phyloP scores from a whole-genome alignment of 2,888 invertebrate species.

The Agonopterix arenella region DNA sequence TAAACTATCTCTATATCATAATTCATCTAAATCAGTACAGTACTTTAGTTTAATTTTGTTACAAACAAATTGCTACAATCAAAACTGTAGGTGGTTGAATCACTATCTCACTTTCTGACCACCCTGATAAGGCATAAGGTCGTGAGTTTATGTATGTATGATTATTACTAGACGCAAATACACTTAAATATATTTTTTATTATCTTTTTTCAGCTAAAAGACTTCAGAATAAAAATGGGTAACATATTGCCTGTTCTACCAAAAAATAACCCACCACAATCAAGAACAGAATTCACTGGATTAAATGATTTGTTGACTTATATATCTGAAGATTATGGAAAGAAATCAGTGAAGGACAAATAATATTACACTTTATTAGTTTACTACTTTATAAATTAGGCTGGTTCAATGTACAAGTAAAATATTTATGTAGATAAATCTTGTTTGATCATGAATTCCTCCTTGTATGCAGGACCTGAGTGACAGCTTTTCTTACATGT shows the following conservation, averaged over 20 bases:
- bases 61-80: too few relatives aligned
- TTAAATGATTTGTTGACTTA: slow-evolving; percentile 91
- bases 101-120: too few relatives aligned
- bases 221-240: slow-evolving; percentile 90
- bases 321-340: slow-evolving; percentile 77
- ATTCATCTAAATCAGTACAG: too few relatives aligned
- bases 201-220: slow-evolving; percentile 79
- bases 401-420: slow-evolving; percentile 2
- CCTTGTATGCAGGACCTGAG: slow-evolving; percentile 80
- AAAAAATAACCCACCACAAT: slow-evolving; percentile 85
- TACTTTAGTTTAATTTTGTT: too few relatives aligned
- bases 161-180: too few relatives aligned
- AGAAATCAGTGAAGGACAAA: slow-evolving; percentile 34
- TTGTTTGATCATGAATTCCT: slow-evolving; percentile 91
- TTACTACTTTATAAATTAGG: not conserved
- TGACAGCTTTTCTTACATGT: slow-evolving; percentile 90
- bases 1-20: too few relatives aligned
- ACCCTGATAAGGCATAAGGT: too few relatives aligned
- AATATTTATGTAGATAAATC: slow-evolving; percentile 75
- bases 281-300: slow-evolving; percentile 91
- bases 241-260: slow-evolving; percentile 84
- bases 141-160: too few relatives aligned
- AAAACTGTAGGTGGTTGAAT: too few relatives aligned
- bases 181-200: too few relatives aligned
- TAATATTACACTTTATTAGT: slow-evolving; percentile 15